Evolutionary conservation across 2,797 vertebrate genomes (phyloP).

Genomic region (Serranus cabrilla): DNA sequence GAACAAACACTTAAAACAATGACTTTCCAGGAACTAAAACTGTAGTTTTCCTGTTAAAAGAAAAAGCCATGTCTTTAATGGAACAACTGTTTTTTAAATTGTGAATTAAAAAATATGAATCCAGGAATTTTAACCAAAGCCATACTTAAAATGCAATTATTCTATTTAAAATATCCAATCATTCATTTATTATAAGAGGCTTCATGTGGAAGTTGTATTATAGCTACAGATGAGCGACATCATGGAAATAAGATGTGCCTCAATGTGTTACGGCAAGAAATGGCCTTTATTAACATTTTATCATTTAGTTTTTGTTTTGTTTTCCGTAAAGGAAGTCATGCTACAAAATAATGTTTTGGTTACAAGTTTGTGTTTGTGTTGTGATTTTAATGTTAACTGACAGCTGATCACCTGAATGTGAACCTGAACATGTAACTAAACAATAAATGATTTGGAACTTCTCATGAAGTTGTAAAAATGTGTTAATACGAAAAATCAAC

Average conservation of each 20-base stretch:
- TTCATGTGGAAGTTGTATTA: slow-evolving; percentile 1
- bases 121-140: slow-evolving; percentile 12
- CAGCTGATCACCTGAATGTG: background rate
- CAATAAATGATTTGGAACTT: background rate
- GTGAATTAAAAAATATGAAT: no score
- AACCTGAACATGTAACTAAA: background rate
- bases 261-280: background rate
- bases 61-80: slow-evolving; percentile 1
- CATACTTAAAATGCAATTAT: background rate
- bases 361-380: background rate
- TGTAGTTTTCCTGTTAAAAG: background rate
- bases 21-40: slow-evolving; percentile 3
- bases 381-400: background rate
- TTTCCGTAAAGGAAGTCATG: background rate
- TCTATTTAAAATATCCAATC: slow-evolving; percentile 9
- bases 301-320: background rate
- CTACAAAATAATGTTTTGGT: no score
- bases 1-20: background rate
- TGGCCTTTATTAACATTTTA: background rate
- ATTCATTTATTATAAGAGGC: background rate
- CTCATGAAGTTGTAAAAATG: slow-evolving; percentile 36
- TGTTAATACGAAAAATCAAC: slow-evolving; percentile 31
- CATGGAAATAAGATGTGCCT: background rate
- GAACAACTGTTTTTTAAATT: background rate
- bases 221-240: no score